Evolutionary conservation across 2,113 vertebrate genomes (phyloP).

Genomic region (Notarius quadriscutis): DNA sequence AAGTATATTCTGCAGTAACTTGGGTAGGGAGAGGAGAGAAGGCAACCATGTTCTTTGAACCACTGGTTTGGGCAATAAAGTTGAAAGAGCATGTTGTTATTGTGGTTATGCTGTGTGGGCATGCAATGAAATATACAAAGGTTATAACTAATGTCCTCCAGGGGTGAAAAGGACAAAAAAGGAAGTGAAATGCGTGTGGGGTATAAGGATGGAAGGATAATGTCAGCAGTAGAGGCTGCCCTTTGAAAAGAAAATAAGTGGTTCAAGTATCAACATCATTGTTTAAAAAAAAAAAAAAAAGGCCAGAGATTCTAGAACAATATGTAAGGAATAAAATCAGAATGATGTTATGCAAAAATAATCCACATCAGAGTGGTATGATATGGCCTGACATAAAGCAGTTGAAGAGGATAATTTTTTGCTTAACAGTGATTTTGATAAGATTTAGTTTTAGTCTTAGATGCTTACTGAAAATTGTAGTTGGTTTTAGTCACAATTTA

Average conservation of each 20-base stretch:
- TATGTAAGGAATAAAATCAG: neutral
- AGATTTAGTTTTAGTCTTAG: no score
- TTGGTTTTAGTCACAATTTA: no score
- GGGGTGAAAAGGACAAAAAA: neutral
- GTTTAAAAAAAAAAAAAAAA: neutral
- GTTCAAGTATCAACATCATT: constrained; percentile 10
- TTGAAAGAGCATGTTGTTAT: constrained; percentile 5
- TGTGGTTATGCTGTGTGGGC: neutral
- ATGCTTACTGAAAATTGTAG: no score
- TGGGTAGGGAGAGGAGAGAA: neutral
- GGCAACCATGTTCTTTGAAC: neutral
- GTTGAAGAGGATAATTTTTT: neutral
- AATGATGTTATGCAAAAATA: neutral
- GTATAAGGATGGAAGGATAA: neutral
- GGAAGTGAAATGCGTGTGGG: neutral
- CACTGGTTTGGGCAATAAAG: neutral
- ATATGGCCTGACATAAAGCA: neutral
- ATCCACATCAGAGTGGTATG: neutral
- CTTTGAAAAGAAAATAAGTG: constrained; percentile 29
- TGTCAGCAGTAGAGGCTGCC: constrained; percentile 20
- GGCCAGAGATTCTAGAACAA: neutral
- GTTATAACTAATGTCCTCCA: neutral
- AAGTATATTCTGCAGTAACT: constrained; percentile 64
- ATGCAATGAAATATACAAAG: neutral
- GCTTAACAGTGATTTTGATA: neutral